Base-by-base conservation (phyloP, 2,797 vertebrate genomes). In the Gambelia wislizenii region DNA sequence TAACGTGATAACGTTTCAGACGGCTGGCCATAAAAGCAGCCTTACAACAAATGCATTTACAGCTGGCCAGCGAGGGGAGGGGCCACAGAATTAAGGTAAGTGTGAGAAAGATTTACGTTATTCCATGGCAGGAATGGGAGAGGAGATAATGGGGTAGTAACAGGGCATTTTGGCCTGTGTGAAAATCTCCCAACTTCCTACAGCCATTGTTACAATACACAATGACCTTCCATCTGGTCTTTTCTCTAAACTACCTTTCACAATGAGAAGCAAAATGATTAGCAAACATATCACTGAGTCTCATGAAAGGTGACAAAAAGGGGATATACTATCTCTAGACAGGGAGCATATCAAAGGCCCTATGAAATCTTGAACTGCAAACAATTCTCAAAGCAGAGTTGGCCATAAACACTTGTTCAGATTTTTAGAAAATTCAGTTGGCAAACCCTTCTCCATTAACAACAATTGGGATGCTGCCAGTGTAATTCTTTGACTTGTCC, bases 401-500 rank as follows among this genome's bases (percentile, higher is more conserved):
- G 47, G 16, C 33, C 64, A 39, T 12, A 78, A 81, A 36, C 69
- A 81, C 27, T 67, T 67, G n/a, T 39, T 39, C 64, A 59, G 33
- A 16, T 80, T 54, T 44, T 67, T 47, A 59, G 25, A 44, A 69
- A 75, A 9, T 27, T 20, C 9, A 33, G 22, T 83, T 42, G 83
- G 44, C 36, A 75, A 67, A 61, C 16, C 6, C 25, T 12, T 70
- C 12, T 30, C 49, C 33, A 33, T n/a, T 87, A 74, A 79, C 75
- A 87, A 75, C 16, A 47, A 33, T 14, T 83, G 27, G 44, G 8
- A 69, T 83, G 82, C 75, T 79, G 59, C 59, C 85, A n/a, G 2
- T 67, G 69, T 42, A 74, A 86, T 61, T 83, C 78, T 88, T 83
- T 78, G 49, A 75, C 33, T 84, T 84, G 47, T 82, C 52, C 67